These are phyloP conservation scores for Novumbra hubbsi DNA, from an alignment of 2,797 vertebrate genomes.

Conservation along the genomic window DNA sequence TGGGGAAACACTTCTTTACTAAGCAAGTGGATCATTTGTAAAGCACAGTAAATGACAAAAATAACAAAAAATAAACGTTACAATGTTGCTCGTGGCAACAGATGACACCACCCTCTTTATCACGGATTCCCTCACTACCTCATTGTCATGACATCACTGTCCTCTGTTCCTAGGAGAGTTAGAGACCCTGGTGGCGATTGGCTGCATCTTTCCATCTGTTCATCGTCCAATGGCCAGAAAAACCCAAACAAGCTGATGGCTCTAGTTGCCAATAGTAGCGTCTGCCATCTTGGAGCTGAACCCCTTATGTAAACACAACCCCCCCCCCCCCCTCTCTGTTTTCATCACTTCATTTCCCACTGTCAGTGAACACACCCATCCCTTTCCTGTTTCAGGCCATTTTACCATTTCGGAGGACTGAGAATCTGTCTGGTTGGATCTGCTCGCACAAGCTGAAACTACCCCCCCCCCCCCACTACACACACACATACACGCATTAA, in stretches of 20 bases:
- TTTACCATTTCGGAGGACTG: conserved; percentile 11
- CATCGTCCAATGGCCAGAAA: conserved; percentile 23
- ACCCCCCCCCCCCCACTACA: not conserved
- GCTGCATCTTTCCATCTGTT: conserved; percentile 39
- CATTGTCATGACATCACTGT: conserved; percentile 5
- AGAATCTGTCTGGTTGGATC: conserved; percentile 43
- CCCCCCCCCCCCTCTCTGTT: conserved; percentile 37
- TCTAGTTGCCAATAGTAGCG: conserved; percentile 31
- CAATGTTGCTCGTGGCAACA: too few species aligned
- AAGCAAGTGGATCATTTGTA: too few species aligned
- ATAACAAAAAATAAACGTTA: too few species aligned
- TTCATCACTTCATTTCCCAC: conserved; percentile 60
- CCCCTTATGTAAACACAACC: conserved; percentile 58
- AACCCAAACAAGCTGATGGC: conserved; percentile 34
- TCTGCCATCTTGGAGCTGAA: conserved; percentile 45
- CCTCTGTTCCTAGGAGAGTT: conserved; percentile 40
- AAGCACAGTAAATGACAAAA: too few species aligned
- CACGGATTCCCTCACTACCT: conserved; percentile 45
- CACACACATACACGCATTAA: too few species aligned
- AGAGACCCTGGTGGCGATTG: conserved; percentile 8
- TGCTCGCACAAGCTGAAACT: conserved; percentile 29
- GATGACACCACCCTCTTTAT: conserved; percentile 16
- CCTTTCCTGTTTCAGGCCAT: conserved; percentile 59
- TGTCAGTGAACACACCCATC: conserved; percentile 43
- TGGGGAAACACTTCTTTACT: too few species aligned